Evolutionary conservation across 2,113 vertebrate genomes (phyloP), one percentile per base, ranked within the genome.

Genomic region (Oreochromis tanganicae): DNA sequence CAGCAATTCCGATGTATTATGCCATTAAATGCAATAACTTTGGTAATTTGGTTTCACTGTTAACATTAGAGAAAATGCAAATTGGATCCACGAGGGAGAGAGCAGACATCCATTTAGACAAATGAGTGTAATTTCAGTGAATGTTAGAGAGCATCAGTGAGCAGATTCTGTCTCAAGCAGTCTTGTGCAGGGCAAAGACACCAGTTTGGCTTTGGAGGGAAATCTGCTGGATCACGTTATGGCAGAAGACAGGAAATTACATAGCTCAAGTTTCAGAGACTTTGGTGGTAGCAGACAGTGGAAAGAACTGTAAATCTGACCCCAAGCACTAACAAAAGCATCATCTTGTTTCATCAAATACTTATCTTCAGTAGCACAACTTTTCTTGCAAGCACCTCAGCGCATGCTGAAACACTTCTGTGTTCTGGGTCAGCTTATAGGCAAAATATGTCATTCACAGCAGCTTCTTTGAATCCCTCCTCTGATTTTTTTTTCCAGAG

Each of bases 51-150:
- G 79, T 63, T 54, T 17, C 13, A 7, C 79, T 83, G 61, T 52
- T 29, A 83, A 79, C 82, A 83, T 88, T 59, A 73, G 79, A 63
- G 87, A 86, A 91, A 82, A 84, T 87, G 66, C 73, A 29, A 85
- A 86, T 61, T 57, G 85, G 88, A 43, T 80, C 27, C 61, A 88
- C 48, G 55, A 82, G 43, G 38, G 54, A 59, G 66, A 85, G 80
- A 81, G n/a, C n/a, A 34, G 68, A 85, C 80, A 19, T 75, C 82
- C 55, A 80, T 85, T 80, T 48, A 83, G 84, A 92, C 50, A 83
- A 91, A 93, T 91, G 88, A 84, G 68, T 50, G 61, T 85, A 83
- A 92, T 92, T 86, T 89, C 88, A 38, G 43, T 61, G 68, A 85
- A 80, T 79, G 84, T 57, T 71, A 81, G 55, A 91, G 61, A 89